phyloP scores from a whole-genome alignment of 2,888 invertebrate genomes.

The Eupithecia inturbata region DNA sequence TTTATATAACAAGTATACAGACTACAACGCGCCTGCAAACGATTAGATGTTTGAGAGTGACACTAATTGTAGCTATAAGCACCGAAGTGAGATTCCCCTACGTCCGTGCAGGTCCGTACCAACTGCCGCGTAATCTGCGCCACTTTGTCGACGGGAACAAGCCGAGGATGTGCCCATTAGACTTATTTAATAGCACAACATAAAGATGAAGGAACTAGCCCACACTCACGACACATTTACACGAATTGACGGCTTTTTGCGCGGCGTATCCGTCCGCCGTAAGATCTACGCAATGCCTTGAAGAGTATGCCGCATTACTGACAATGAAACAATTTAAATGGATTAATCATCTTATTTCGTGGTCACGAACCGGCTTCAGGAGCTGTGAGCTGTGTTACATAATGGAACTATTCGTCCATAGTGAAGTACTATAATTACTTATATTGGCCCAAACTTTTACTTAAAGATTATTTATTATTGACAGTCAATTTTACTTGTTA shows the following conservation, averaged over 20 bases:
- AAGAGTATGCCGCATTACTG: constrained; percentile 30
- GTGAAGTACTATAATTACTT: neutral
- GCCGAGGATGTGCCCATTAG: constrained; percentile 66
- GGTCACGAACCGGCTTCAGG: constrained; percentile 7
- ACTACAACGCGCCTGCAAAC: neutral
- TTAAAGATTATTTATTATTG: neutral
- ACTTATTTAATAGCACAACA: constrained; percentile 72
- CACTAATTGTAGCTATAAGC: neutral
- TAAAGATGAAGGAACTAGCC: constrained; percentile 66
- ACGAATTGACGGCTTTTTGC: constrained; percentile 48
- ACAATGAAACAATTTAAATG: constrained; percentile 28
- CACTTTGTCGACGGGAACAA: constrained; percentile 66
- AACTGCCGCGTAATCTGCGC: constrained; percentile 26
- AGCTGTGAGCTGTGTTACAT: neutral
- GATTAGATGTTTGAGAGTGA: neutral
- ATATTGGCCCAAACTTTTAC: neutral
- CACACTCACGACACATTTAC: constrained; percentile 47
- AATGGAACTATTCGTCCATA: neutral
- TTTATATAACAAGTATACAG: neutral
- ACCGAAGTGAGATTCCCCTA: neutral
- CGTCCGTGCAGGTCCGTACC: constrained; percentile 2
- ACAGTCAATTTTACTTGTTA: neutral
- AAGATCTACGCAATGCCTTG: constrained; percentile 36
- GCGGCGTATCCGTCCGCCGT: constrained; percentile 49
- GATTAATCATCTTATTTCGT: constrained; percentile 23